Conservation (phyloP, 2,113 vertebrate genomes). For the Scomber japonicus region DNA sequence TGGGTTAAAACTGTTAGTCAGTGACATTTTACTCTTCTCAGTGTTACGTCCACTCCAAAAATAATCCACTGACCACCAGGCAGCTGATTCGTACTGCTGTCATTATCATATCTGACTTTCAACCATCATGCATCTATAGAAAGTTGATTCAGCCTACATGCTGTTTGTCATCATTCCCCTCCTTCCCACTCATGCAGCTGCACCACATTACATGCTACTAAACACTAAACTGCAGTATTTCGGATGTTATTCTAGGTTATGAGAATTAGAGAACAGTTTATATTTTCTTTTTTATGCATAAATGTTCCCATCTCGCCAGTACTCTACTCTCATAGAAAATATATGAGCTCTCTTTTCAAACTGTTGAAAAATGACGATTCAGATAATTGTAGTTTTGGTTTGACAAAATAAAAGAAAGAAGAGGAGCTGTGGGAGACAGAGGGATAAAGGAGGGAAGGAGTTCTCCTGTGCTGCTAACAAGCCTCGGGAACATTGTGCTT, state of each 20-base stretch:
- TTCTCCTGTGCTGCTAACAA: slow-evolving; percentile 37
- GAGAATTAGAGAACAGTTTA: background rate
- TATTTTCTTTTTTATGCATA: background rate
- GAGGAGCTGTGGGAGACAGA: slow-evolving; percentile 1
- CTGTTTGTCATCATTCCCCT: too few species aligned
- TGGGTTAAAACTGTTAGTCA: too few species aligned
- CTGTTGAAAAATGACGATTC: background rate
- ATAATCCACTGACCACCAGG: too few species aligned
- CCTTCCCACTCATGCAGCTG: too few species aligned
- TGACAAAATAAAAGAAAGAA: slow-evolving; percentile 10
- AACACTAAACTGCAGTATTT: too few species aligned
- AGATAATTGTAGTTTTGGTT: slow-evolving; percentile 7
- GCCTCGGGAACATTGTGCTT: slow-evolving; percentile 7
- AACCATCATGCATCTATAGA: too few species aligned
- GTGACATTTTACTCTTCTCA: too few species aligned
- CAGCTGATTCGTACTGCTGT: too few species aligned
- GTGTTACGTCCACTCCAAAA: too few species aligned
- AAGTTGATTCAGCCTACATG: too few species aligned
- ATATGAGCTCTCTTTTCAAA: background rate
- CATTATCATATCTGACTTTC: too few species aligned
- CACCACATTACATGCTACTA: too few species aligned
- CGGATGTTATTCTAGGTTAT: background rate
- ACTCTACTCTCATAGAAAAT: background rate
- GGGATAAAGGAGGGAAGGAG: slow-evolving; percentile 32
- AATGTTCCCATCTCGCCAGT: background rate